Evolutionary conservation across 2,113 vertebrate species (phyloP).

Genomic region (Grammatotria lemairii): DNA sequence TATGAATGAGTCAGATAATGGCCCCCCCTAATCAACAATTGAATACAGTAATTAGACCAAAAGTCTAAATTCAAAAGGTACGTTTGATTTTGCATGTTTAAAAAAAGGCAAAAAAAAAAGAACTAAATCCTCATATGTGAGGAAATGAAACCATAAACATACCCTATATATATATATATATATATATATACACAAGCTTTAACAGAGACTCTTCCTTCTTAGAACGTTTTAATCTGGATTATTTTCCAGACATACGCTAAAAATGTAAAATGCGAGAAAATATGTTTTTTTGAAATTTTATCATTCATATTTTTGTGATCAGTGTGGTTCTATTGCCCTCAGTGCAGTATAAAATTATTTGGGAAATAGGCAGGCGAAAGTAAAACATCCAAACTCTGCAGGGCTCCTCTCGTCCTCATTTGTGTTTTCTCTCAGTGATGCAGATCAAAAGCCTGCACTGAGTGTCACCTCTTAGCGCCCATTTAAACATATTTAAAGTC

Average conservation of each 20-base stretch:
- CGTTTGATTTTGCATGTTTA: background rate
- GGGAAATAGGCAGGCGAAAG: background rate
- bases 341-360: background rate
- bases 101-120: background rate
- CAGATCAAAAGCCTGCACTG: background rate
- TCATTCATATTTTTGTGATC: background rate
- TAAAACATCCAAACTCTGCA: background rate
- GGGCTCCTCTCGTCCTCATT: background rate
- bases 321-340: background rate
- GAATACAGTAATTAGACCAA: background rate
- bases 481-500: slow-evolving; percentile 2
- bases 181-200: background rate
- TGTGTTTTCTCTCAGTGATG: background rate
- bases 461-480: background rate
- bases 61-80: background rate
- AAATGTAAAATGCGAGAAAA: background rate
- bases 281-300: background rate
- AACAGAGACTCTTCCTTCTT: background rate
- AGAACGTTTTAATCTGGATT: background rate
- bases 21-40: background rate
- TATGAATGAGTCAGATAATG: background rate
- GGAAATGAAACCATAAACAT: background rate
- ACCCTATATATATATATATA: too few relatives aligned
- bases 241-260: background rate
- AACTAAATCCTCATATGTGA: background rate